Evolutionary conservation across 30 jellyfish, hydroid and myxozoan genomes (phyloP), one percentile per base, ranked within the genome.

Genomic region (Cassiopea andromeda): DNA sequence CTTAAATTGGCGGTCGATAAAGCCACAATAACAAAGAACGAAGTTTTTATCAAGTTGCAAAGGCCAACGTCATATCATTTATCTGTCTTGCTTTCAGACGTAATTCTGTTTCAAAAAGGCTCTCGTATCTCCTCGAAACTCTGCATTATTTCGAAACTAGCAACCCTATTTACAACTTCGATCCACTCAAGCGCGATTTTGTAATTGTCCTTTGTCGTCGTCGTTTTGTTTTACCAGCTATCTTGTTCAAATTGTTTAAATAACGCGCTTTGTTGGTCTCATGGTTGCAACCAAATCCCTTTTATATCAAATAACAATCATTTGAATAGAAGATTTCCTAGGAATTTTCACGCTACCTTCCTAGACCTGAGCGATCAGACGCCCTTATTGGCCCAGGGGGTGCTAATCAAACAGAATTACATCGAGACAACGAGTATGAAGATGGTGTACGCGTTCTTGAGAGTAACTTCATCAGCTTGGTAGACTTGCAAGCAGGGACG

Each of bases 201-300:
- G 47, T n/a, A 70, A 7, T 70, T 47, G 38, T 27, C 67, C 48
- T 59, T 67, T 86, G 71, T 64, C 71, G n/a, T 16, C 64, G 61
- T 81, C 93, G 89, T 75, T 85, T 86, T 86, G 93, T 86, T 60
- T 75, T 80, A 60, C 75, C 83, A 75, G 93, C 93, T 66, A 86
- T 68, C 89, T 69, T 74, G 87, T 69, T 73, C 87, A 60, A 85
- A 85, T 60, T 76, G 80, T 86, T 86, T 86, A 85, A 86, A 86
- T 75, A 80, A 60, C 93, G 93, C 89, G 93, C 93, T 86, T 85
- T 85, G 92, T 85, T 80, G 0, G 19, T 4, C 13, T 45, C 92
- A 60, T 58, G 92, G 45, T n/a, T 64, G 83, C 78, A 57, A 46
- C 80, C 81, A 85, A 85, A 43, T 38, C 58, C 60, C 90, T 57